phyloP scores from a whole-genome alignment of 2,113 vertebrate genomes.

The Pristiophorus japonicus region DNA sequence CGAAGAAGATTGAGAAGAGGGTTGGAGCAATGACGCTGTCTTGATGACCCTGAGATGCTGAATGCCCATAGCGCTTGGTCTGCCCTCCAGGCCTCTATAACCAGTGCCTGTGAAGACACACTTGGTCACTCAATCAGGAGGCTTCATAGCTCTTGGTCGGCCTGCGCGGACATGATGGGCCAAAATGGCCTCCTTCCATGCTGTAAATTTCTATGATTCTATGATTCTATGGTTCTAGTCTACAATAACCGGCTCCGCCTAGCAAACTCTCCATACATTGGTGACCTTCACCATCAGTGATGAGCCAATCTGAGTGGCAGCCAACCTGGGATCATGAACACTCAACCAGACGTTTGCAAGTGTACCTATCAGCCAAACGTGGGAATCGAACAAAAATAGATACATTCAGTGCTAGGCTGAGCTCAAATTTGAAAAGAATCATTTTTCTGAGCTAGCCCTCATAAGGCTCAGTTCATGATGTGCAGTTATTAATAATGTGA shows the following conservation, averaged over 20 bases:
- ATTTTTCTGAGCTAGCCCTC: neutral
- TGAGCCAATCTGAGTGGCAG: neutral
- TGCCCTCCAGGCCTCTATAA: too few relatives aligned
- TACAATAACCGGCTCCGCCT: neutral
- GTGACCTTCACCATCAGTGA: neutral
- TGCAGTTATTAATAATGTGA: neutral
- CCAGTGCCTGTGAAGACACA: too few relatives aligned
- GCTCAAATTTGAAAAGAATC: neutral
- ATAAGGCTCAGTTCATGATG: neutral
- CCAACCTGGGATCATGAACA: neutral
- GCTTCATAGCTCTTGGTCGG: too few relatives aligned
- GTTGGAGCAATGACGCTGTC: too few relatives aligned
- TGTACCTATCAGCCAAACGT: neutral
- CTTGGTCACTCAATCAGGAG: too few relatives aligned
- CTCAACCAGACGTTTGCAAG: neutral
- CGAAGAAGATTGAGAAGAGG: too few relatives aligned
- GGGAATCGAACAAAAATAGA: neutral
- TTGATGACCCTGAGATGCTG: too few relatives aligned
- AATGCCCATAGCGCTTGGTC: too few relatives aligned
- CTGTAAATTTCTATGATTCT: neutral
- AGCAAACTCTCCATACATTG: neutral
- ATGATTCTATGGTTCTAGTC: neutral
- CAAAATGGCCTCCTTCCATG: neutral
- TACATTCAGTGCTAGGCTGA: neutral
- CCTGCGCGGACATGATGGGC: neutral